Conservation (phyloP, 2,888 invertebrate species). For the Ichneumoninae sp. region DNA sequence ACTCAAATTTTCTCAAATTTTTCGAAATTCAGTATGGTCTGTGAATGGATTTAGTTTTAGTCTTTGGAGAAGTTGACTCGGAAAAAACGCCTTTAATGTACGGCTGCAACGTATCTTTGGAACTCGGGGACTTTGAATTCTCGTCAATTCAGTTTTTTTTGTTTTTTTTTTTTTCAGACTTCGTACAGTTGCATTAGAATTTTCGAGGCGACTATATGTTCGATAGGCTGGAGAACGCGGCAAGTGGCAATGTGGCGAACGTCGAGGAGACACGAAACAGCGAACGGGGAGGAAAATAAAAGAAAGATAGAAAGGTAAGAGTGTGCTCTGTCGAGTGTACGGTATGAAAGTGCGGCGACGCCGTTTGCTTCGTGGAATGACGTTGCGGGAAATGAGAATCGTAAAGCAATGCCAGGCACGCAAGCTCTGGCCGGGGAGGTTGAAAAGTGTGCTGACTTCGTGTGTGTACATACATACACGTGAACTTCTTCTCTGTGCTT, state of each 20-base stretch:
- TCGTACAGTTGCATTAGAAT: constrained; percentile 9
- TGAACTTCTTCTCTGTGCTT: constrained; percentile 21
- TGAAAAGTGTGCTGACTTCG: constrained; percentile 41
- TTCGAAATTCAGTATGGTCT: not conserved
- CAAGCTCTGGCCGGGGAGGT: constrained; percentile 70
- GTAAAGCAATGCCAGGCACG: constrained; percentile 79
- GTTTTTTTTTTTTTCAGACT: constrained; percentile 33
- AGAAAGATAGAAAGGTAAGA: constrained; percentile 45
- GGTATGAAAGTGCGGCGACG: constrained; percentile 63
- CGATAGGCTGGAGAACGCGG: constrained; percentile 5
- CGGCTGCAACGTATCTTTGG: not conserved
- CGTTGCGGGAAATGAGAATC: constrained; percentile 81
- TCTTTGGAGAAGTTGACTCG: too few species aligned
- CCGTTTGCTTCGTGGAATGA: constrained; percentile 75
- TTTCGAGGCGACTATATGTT: not conserved
- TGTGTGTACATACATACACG: not conserved
- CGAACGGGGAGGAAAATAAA: constrained; percentile 52
- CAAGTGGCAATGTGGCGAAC: constrained; percentile 27
- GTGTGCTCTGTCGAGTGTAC: not conserved
- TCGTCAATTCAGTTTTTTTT: not conserved
- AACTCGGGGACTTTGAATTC: not conserved
- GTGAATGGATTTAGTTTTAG: not conserved
- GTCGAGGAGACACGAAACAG: constrained; percentile 60
- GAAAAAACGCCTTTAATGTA: too few species aligned
- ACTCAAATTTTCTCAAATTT: too few species aligned